phyloP scores from a whole-genome alignment of 1,140 invertebrate species.

The Calosoma granatense region DNA sequence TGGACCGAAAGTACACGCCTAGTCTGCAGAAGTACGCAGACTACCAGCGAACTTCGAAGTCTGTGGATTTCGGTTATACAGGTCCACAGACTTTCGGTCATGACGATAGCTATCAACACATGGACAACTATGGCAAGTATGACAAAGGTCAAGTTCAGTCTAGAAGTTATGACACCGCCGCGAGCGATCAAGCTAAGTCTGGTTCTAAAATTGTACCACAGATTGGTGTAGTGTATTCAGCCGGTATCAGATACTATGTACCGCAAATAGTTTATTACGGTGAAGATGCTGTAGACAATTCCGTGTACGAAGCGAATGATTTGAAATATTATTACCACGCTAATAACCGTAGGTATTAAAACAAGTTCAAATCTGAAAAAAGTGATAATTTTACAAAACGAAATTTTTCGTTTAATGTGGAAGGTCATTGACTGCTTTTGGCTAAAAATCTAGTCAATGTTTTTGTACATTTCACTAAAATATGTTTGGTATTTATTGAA shows the following conservation, averaged over 20 bases:
- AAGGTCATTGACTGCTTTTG: no score
- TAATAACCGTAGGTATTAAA: not conserved
- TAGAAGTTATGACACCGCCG: conserved; percentile 9
- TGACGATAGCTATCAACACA: conserved; percentile 11
- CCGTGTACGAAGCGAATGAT: conserved; percentile 28
- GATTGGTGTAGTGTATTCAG: conserved; percentile 30
- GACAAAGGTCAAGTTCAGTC: conserved; percentile 13
- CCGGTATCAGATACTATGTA: conserved; percentile 32
- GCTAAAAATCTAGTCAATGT: no score
- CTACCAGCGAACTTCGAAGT: conserved; percentile 22
- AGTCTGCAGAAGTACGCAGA: conserved; percentile 21
- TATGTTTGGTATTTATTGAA: no score
- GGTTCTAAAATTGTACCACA: conserved; percentile 22
- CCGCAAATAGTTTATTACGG: conserved; percentile 27
- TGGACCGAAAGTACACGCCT: conserved; percentile 27
- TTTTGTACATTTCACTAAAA: no score
- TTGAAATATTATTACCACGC: conserved; percentile 22
- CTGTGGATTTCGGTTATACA: conserved; percentile 24
- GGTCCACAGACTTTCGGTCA: conserved; percentile 30
- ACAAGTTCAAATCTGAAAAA: not conserved
- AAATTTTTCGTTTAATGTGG: no score
- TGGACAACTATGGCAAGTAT: conserved; percentile 27
- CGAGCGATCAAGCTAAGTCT: conserved; percentile 8
- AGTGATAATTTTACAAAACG: no score
- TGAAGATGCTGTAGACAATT: conserved; percentile 24